phyloP scores from a whole-genome alignment of 2,888 invertebrate species.

The Hydropsyche betteni region DNA sequence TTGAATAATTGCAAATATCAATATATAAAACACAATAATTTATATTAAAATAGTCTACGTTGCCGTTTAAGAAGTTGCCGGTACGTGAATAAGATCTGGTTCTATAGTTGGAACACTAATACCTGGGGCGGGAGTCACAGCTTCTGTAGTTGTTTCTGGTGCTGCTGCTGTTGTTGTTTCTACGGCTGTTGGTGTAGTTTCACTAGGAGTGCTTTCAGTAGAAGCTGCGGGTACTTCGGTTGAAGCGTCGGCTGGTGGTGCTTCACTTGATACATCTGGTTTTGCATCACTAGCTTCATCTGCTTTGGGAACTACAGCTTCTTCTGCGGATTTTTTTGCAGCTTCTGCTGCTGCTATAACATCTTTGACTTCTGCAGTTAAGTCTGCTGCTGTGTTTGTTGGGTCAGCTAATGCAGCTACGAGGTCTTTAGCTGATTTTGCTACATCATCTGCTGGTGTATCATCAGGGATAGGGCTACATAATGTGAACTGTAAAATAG shows the following conservation, averaged over 20 bases:
- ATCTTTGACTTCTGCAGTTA: neutral
- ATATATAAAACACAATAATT: too few relatives aligned
- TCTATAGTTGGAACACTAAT: neutral
- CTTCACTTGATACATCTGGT: neutral
- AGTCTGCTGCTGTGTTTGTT: neutral
- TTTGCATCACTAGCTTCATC: neutral
- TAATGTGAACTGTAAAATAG: neutral
- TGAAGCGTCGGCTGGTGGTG: neutral
- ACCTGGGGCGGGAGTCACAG: neutral
- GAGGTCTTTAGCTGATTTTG: neutral
- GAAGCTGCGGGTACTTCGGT: neutral
- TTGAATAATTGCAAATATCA: too few relatives aligned
- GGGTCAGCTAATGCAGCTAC: neutral
- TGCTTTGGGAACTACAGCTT: neutral
- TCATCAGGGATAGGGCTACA: neutral
- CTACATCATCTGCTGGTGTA: neutral
- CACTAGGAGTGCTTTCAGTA: neutral
- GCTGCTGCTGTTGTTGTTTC: neutral
- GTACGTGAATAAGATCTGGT: slow-evolving; percentile 10
- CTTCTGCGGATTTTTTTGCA: neutral
- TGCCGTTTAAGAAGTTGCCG: neutral
- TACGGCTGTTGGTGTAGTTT: neutral
- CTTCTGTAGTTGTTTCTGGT: neutral
- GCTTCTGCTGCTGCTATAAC: neutral
- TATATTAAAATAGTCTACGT: too few relatives aligned